These are phyloP conservation scores for Melopsittacus undulatus DNA, from an alignment of 2,797 vertebrate species.

Conservation along the genomic window DNA sequence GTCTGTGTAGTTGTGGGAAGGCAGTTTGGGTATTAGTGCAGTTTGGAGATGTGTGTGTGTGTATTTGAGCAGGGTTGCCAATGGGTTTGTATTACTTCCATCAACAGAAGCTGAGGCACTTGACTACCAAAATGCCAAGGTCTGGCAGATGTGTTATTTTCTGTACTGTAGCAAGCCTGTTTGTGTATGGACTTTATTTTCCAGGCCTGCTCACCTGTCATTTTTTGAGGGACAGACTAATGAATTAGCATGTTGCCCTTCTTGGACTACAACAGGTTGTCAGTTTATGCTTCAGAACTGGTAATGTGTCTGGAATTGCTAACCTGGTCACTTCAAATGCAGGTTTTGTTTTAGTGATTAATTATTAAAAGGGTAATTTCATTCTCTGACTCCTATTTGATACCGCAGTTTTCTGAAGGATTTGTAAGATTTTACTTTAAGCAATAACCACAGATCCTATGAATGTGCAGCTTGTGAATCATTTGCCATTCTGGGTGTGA, in stretches of 20 bases:
- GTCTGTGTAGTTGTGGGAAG: neutral
- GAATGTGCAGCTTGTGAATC: neutral
- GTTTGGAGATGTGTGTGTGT: neutral
- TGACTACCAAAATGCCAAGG: neutral
- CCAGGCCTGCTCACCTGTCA: neutral
- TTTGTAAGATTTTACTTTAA: neutral
- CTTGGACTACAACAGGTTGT: neutral
- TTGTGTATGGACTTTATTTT: neutral
- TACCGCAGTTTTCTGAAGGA: neutral
- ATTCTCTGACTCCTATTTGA: neutral
- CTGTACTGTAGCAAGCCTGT: neutral
- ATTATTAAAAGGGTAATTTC: neutral
- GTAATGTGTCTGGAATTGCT: neutral
- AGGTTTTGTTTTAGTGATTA: neutral
- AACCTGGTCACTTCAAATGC: neutral
- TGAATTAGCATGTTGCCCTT: neutral
- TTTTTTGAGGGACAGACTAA: neutral
- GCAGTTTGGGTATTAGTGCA: neutral
- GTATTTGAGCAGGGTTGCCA: neutral
- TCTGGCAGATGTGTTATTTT: neutral
- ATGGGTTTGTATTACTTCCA: neutral
- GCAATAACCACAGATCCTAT: neutral
- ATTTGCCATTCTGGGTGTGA: neutral
- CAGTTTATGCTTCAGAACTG: neutral
- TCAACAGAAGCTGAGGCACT: neutral